Evolutionary conservation across 35 echinoderm and acorn worm species (phyloP).

Genomic region (Patiria miniata): DNA sequence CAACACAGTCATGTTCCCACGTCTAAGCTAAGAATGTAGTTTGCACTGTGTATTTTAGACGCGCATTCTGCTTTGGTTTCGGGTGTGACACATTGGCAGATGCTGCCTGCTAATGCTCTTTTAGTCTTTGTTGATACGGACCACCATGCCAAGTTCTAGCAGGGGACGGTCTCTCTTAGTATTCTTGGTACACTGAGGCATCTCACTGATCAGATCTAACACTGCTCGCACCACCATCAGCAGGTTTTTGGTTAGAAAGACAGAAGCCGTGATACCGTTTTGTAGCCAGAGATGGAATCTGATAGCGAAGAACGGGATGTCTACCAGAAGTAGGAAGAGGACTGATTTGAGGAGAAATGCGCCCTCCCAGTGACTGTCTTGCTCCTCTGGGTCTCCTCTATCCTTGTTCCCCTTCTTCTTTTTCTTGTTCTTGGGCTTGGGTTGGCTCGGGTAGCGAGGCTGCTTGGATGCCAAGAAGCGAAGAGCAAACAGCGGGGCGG

Average conservation of each 20-base stretch:
- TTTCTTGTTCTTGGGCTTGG: slow-evolving; percentile 1
- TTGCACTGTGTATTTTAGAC: no score
- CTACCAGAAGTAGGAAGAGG: slow-evolving; percentile 68
- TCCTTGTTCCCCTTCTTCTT: slow-evolving; percentile 27
- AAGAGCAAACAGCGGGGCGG: slow-evolving; percentile 69
- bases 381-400: not conserved
- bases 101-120: no score
- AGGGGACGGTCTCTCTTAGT: slow-evolving; percentile 59
- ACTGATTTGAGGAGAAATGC: slow-evolving; percentile 68
- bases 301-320: slow-evolving; percentile 85
- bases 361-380: slow-evolving; percentile 43
- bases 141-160: slow-evolving; percentile 71
- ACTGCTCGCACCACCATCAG: slow-evolving; percentile 81
- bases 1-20: no score
- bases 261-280: slow-evolving; percentile 54
- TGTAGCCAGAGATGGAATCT: slow-evolving; percentile 77
- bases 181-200: slow-evolving; percentile 46
- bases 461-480: slow-evolving; percentile 50
- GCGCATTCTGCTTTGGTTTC: no score
- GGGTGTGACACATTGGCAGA: no score
- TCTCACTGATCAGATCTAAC: slow-evolving; percentile 64
- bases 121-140: slow-evolving; percentile 54
- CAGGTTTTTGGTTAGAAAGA: slow-evolving; percentile 85
- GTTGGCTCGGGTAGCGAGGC: not conserved
- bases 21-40: no score